Conservation (phyloP, 2,888 invertebrate species). For the Heliconius cydno region DNA sequence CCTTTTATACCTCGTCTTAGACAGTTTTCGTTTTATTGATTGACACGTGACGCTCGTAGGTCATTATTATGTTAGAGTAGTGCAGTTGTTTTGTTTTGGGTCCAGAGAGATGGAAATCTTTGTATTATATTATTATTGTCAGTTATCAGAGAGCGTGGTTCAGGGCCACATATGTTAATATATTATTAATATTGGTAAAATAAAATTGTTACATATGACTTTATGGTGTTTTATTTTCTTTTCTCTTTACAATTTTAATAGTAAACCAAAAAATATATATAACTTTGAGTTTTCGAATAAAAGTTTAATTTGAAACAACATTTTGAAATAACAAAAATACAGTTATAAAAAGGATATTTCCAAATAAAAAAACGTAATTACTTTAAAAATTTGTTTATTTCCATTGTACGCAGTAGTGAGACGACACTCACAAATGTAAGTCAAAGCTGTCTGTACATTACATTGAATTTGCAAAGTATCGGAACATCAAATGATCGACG, state of each 20-base stretch:
- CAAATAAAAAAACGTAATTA: slow-evolving; percentile 47
- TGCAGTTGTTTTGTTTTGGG: slow-evolving; percentile 78
- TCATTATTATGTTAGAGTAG: slow-evolving; percentile 64
- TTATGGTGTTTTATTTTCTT: slow-evolving; percentile 57
- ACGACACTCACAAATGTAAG: slow-evolving; percentile 24
- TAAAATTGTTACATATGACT: slow-evolving; percentile 82
- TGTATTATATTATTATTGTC: slow-evolving; percentile 74
- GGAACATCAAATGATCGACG: slow-evolving; percentile 34
- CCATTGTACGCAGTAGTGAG: slow-evolving; percentile 66
- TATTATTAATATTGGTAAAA: slow-evolving; percentile 84
- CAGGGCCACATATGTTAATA: slow-evolving; percentile 83
- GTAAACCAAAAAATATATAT: too few relatives aligned
- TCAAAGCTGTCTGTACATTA: slow-evolving; percentile 41
- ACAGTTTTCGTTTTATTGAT: slow-evolving; percentile 59
- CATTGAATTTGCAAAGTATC: slow-evolving; percentile 27
- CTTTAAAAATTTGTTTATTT: slow-evolving; percentile 76
- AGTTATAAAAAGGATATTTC: too few relatives aligned
- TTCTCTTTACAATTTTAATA: neutral
- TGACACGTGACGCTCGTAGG: slow-evolving; percentile 59
- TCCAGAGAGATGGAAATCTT: slow-evolving; percentile 79
- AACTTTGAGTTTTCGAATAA: too few relatives aligned
- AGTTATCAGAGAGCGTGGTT: slow-evolving; percentile 76
- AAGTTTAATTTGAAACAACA: too few relatives aligned
- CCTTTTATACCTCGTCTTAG: slow-evolving; percentile 71
- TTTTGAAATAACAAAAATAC: too few relatives aligned